Evolutionary conservation across 2,888 invertebrate genomes (phyloP), one percentile per base, ranked within the genome.

Genomic region (Balanococcus diminutus): DNA sequence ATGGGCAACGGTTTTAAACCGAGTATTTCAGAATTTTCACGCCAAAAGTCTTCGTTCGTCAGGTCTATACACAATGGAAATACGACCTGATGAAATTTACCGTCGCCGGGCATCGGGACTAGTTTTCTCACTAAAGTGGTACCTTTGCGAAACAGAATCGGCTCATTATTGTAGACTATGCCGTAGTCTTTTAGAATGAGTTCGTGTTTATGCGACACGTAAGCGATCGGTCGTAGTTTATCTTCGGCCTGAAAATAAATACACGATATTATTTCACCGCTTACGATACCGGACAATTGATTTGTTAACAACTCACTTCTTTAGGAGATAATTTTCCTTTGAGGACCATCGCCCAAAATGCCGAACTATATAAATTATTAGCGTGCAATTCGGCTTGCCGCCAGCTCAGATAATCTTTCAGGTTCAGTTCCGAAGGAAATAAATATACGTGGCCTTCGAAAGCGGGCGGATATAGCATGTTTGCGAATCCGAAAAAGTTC

Each of bases 321-420:
- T 91, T 90, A 88, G 95, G 94, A 25, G 93, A 94, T 86, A 96
- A 90, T 9, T 95, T 94, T 85, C 94, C 94, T 89, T 94, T 93
- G 86, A 94, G 91, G 4, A 98, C 94, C 86, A 99, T 91, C 88
- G 93, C 94, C 98, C 98, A 98, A 91, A 99, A 99, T 87, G 95
- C 93, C 3, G 98, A 98, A 89, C 99, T 99, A 89, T 99, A 98
- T 87, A 99, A 92, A 91, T 99, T 99, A 90, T 99, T 99, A 22
- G 99, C 95, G 89, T 99, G 98, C 86, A 97, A 96, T 91, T 98
- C 97, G 28, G 96, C 97, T 91, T 98, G 97, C 82, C 97, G 92
- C 97, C 97, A 98, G 89, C 95, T 95, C 86, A 98, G 91, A 89
- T 98, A 98, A 90, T 98, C 97, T 87, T 94, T 92, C 56, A 99